These are phyloP conservation scores for Pachliopta kotzebuea DNA, from an alignment of 2,888 invertebrate genomes.

Conservation along the genomic window DNA sequence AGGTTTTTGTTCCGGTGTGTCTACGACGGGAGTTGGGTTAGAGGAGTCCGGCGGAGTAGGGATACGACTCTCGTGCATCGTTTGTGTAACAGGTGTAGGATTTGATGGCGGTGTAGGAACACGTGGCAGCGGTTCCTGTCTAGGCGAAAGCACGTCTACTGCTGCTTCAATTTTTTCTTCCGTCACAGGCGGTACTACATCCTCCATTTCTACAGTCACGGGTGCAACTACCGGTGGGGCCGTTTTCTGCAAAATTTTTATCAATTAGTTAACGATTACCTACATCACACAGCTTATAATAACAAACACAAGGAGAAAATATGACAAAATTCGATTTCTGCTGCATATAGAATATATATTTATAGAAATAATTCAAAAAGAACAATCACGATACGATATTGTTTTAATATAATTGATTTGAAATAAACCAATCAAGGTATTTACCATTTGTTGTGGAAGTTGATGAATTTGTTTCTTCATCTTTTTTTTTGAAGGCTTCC, in stretches of 20 bases:
- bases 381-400: background rate
- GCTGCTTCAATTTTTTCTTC: conserved; percentile 31
- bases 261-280: background rate
- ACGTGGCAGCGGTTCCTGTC: conserved; percentile 40
- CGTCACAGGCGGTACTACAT: conserved; percentile 42
- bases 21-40: conserved; percentile 40
- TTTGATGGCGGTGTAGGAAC: conserved; percentile 45
- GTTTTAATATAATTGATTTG: background rate
- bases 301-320: too few relatives aligned
- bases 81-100: conserved; percentile 51
- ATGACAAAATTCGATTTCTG: too few relatives aligned
- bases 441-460: conserved; percentile 69
- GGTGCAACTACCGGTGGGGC: conserved; percentile 40
- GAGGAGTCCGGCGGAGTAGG: conserved; percentile 29
- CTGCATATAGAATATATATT: too few relatives aligned
- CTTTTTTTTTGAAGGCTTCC: conserved; percentile 72
- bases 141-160: conserved; percentile 34
- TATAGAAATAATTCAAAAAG: too few relatives aligned
- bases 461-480: conserved; percentile 63
- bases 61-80: conserved; percentile 29
- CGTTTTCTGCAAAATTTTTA: conserved; percentile 47
- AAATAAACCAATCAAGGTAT: conserved; percentile 26
- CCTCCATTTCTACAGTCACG: conserved; percentile 42
- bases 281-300: background rate
- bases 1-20: conserved; percentile 49